Conservation (phyloP, 1,140 invertebrate species). For the Tyrophagus putrescentiae region DNA sequence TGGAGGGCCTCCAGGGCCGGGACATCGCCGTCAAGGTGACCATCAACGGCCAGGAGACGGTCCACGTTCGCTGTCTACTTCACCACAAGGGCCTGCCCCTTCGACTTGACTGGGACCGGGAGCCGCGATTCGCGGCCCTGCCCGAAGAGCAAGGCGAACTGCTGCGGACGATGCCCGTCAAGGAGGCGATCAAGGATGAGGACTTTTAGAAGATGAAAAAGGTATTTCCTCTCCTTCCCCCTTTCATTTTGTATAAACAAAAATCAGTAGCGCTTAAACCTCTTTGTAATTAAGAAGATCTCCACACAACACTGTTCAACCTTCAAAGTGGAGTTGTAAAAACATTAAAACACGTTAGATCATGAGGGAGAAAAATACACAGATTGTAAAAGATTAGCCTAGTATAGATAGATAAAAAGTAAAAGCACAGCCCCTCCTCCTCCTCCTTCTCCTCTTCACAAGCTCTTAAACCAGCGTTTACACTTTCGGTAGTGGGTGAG, state of each 20-base stretch:
- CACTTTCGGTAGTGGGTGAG: too few relatives aligned
- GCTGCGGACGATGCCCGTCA: conserved; percentile 5
- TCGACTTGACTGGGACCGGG: conserved; percentile 14
- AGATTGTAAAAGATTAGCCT: too few relatives aligned
- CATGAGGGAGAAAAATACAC: too few relatives aligned
- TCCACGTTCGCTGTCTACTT: conserved; percentile 32
- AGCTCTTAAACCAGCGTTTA: too few relatives aligned
- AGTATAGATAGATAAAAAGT: too few relatives aligned
- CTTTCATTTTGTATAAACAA: not conserved
- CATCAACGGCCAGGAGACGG: conserved; percentile 44
- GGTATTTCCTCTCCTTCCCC: not conserved
- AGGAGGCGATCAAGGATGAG: conserved; percentile 1
- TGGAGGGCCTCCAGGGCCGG: conserved; percentile 50
- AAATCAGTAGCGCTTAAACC: too few relatives aligned
- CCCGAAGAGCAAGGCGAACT: conserved; percentile 13
- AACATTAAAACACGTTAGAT: too few relatives aligned
- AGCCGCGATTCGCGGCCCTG: not conserved
- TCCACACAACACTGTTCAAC: too few relatives aligned
- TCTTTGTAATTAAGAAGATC: too few relatives aligned
- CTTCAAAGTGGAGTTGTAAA: too few relatives aligned
- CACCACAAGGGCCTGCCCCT: conserved; percentile 28
- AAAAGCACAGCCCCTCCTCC: too few relatives aligned
- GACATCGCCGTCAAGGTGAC: conserved; percentile 62
- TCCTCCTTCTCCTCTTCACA: too few relatives aligned
- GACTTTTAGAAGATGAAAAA: conserved; percentile 1